Conservation (phyloP, 2,797 vertebrate genomes). For the Oceanodroma leucorhoa region DNA sequence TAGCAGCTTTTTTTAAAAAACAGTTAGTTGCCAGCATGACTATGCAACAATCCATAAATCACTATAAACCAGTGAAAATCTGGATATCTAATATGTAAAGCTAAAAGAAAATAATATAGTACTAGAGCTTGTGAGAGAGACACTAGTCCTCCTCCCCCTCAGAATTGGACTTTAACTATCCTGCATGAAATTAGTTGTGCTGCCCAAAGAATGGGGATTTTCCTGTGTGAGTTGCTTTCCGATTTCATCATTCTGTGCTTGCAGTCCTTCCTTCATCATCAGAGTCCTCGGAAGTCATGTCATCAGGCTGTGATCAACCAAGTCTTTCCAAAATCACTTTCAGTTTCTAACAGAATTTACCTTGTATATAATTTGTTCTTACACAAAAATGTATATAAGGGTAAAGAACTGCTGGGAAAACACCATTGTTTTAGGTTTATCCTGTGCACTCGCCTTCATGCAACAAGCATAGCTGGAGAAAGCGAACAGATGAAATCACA, state of each 20-base stretch:
- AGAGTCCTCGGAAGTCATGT: not conserved
- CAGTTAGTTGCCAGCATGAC: not conserved
- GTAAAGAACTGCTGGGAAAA: not conserved
- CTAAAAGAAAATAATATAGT: not conserved
- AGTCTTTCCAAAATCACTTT: not conserved
- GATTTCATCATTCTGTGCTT: not conserved
- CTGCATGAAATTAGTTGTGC: not conserved
- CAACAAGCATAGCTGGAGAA: not conserved
- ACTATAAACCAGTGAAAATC: not conserved
- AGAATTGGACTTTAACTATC: not conserved
- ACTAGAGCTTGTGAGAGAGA: not conserved
- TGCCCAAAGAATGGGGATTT: not conserved
- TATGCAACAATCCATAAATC: not conserved
- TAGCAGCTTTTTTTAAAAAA: not conserved
- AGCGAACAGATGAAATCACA: not conserved
- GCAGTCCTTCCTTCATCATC: not conserved
- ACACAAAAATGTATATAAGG: not conserved
- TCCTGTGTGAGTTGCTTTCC: not conserved
- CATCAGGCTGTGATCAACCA: not conserved
- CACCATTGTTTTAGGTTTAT: accelerated
- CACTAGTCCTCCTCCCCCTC: not conserved
- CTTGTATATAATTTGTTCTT: not conserved
- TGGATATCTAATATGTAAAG: not conserved
- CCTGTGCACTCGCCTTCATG: not conserved
- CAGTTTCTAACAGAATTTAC: not conserved